phyloP scores from a whole-genome alignment of 1,140 invertebrate species.

The Zaprionus nigranus region DNA sequence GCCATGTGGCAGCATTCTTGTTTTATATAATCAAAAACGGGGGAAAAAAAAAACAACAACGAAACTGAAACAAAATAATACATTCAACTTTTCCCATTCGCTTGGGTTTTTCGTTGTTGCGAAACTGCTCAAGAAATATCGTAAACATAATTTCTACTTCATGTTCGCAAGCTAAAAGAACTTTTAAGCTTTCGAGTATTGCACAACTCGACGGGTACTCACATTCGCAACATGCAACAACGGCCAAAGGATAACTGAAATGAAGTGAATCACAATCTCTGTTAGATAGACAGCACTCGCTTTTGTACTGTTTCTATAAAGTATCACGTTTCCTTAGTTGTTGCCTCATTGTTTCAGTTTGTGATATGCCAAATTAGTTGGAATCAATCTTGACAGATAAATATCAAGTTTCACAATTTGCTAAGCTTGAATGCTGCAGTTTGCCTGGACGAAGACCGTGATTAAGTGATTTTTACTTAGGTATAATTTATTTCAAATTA shows the following conservation, averaged over 20 bases:
- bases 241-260: background rate
- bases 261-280: background rate
- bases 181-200: background rate
- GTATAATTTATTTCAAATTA: too few species aligned
- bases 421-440: background rate
- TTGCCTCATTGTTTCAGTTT: background rate
- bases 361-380: background rate
- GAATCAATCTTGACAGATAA: background rate
- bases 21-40: slow-evolving; percentile 40
- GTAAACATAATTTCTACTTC: slow-evolving; percentile 24
- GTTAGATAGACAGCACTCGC: background rate
- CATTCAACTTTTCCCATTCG: slow-evolving; percentile 48
- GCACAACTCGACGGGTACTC: background rate
- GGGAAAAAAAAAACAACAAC: background rate
- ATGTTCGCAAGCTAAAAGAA: background rate
- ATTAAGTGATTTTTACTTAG: background rate
- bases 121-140: slow-evolving; percentile 27
- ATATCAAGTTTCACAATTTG: background rate
- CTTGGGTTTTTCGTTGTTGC: too few species aligned
- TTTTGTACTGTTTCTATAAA: background rate
- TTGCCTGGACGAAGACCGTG: background rate
- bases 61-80: slow-evolving; percentile 23
- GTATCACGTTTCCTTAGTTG: background rate
- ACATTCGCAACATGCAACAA: background rate
- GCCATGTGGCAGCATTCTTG: slow-evolving; percentile 57